phyloP scores from a whole-genome alignment of 1,140 invertebrate species.

The Heliconius hewitsoni region DNA sequence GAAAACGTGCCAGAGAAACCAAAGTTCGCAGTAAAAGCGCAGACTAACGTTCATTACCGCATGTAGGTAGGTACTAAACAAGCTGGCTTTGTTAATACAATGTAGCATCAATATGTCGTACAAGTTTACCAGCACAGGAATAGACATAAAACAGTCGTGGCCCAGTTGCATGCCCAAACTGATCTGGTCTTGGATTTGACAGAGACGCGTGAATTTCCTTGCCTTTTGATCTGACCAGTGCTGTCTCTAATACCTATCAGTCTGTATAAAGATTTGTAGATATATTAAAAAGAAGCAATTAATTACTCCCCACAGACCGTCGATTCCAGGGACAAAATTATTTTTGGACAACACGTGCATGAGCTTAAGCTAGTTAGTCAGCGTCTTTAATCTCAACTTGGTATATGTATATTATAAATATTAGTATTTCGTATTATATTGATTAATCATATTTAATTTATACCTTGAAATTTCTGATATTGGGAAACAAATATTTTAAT shows the following conservation, averaged over 20 bases:
- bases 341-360: constrained; percentile 58
- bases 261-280: constrained; percentile 19
- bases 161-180: constrained; percentile 60
- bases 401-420: constrained; percentile 4
- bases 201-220: constrained; percentile 50
- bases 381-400: constrained; percentile 23
- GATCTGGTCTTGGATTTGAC: constrained; percentile 50
- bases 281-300: constrained; percentile 28
- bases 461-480: neutral
- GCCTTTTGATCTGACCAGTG: constrained; percentile 56
- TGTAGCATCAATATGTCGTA: constrained; percentile 65
- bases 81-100: constrained; percentile 60
- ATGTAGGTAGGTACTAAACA: constrained; percentile 36
- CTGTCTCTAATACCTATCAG: constrained; percentile 37
- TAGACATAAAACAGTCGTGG: constrained; percentile 66
- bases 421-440: neutral
- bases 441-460: neutral
- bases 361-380: constrained; percentile 39
- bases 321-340: constrained; percentile 51
- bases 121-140: constrained; percentile 63
- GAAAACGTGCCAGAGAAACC: constrained; percentile 47
- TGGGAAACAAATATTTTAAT: neutral
- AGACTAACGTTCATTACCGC: constrained; percentile 54
- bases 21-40: constrained; percentile 46
- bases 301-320: constrained; percentile 43